Percentiles rank a stretch among this genome's conserved stretches.
Conservation (phyloP, 1,140 invertebrate species). For the Leptonema lineaticorne region DNA sequence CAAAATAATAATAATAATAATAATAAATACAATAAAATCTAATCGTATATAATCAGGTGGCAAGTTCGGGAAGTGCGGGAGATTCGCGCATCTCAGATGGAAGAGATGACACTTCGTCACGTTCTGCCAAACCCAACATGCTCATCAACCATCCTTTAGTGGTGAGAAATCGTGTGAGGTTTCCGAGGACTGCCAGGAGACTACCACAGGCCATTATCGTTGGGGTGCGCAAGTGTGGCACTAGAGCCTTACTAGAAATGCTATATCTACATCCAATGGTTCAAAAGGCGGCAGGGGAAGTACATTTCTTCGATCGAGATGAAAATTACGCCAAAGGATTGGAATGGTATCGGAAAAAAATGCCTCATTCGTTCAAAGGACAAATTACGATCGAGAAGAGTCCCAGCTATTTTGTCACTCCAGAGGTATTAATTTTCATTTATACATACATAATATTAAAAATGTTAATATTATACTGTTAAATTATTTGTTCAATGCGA, state of each 20-base stretch:
- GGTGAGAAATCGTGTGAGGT: constrained; percentile 24
- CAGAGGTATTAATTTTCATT: constrained; percentile 69
- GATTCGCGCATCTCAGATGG: constrained; percentile 21
- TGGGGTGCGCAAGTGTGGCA: constrained; percentile 92
- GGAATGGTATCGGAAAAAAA: constrained; percentile 90
- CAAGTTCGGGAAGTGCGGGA: constrained; percentile 27
- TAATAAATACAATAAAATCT: too few relatives aligned
- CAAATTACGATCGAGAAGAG: constrained; percentile 97
- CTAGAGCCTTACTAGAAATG: constrained; percentile 91
- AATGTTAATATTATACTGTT: too few relatives aligned
- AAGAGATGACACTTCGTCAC: constrained; percentile 36
- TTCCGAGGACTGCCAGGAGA: constrained; percentile 43
- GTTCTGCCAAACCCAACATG: constrained; percentile 45
- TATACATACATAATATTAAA: not conserved
- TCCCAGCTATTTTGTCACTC: constrained; percentile 95
- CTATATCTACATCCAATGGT: constrained; percentile 89
- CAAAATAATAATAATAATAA: too few relatives aligned
- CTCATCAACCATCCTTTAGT: constrained; percentile 49
- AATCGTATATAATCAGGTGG: too few relatives aligned
- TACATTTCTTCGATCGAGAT: constrained; percentile 92
- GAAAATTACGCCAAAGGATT: constrained; percentile 87
- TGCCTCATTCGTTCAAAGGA: constrained; percentile 85
- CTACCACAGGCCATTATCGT: constrained; percentile 86
- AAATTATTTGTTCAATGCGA: too few relatives aligned
- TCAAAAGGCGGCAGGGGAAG: constrained; percentile 88